Base-by-base conservation (phyloP, 2,888 invertebrate species). In the Caenorhabditis becei region DNA sequence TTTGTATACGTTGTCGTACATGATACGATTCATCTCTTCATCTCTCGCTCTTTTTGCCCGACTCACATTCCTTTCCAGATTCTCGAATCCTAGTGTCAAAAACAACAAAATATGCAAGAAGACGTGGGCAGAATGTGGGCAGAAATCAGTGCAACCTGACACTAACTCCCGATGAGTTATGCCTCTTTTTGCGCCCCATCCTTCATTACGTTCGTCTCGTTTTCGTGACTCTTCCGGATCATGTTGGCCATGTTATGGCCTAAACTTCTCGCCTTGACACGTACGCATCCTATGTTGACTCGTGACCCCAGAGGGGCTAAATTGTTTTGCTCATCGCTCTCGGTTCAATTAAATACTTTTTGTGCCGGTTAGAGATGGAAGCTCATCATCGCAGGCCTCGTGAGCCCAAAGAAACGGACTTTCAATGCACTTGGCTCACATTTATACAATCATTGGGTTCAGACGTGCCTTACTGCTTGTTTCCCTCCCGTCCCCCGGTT, bases 131-230 rank as follows among this genome's bases (percentile, higher is more conserved):
- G 74, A 58, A 51, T 54, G 65, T 41, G 56, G 35, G 47, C 54
- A 63, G 23, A 56, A 72, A 72, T 56, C 72, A 65, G 58, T 74
- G 74, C 74, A 74, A 74, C 23, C 41, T 28, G 74, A 74, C 74
- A 72, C 72, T 72, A 37, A 5, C 8, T 37, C 37, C 20, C 41
- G 23, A 24, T 23, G 37, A 63, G 24, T 62, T 23, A 37, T 61
- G 26, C 11, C 4, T 49, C 53, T 70, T 53, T 26, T 37, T 59
- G 51, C 51, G 69, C 41, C 32, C 14, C 41, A 7, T 7, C 41
- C 41, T 41, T 41, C 7, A 41, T 41, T 41, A 41, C 41, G 41
- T 41, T 41, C 41, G 10, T 70, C 69, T 59, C 51, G 16, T 51
- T 51, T 23, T 23, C 41, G 10, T 32, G 41, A 14, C 41, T 20